Conservation (phyloP, 2,113 vertebrate species). For the Casuarius casuarius region DNA sequence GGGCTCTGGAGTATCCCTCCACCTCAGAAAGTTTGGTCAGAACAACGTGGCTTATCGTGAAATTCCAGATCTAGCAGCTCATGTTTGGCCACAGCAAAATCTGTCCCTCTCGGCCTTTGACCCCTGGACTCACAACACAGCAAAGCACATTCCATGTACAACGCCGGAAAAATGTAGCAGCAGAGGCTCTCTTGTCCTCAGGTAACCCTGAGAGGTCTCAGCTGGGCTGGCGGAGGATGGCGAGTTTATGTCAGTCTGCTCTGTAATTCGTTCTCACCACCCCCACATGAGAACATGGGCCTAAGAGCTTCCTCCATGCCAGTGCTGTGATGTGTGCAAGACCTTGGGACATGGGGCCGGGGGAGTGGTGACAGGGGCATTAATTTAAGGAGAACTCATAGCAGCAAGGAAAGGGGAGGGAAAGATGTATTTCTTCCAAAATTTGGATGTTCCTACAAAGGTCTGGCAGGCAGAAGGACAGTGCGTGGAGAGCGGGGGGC, state of each 20-base stretch:
- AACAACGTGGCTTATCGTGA: neutral
- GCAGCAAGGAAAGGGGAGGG: neutral
- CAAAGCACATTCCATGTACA: neutral
- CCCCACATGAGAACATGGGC: fast-evolving
- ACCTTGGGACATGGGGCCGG: fast-evolving
- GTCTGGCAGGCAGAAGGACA: neutral
- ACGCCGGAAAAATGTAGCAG: fast-evolving
- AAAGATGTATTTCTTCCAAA: neutral
- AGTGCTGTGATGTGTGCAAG: neutral
- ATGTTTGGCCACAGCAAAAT: neutral
- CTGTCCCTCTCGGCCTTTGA: neutral
- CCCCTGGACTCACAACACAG: neutral
- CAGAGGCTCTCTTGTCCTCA: neutral
- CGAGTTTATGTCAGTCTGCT: neutral
- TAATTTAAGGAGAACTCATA: neutral
- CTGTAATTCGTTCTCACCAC: fast-evolving
- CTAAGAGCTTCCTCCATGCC: fast-evolving
- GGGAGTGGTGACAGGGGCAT: neutral
- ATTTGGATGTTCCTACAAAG: neutral
- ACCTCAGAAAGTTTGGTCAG: neutral
- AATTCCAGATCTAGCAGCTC: neutral
- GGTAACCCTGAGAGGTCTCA: neutral
- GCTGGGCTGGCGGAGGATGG: neutral
- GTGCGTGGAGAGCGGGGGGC: neutral
- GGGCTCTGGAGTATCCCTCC: neutral